Conservation (phyloP, 2,797 vertebrate genomes). For the Bovichtus diacanthus region DNA sequence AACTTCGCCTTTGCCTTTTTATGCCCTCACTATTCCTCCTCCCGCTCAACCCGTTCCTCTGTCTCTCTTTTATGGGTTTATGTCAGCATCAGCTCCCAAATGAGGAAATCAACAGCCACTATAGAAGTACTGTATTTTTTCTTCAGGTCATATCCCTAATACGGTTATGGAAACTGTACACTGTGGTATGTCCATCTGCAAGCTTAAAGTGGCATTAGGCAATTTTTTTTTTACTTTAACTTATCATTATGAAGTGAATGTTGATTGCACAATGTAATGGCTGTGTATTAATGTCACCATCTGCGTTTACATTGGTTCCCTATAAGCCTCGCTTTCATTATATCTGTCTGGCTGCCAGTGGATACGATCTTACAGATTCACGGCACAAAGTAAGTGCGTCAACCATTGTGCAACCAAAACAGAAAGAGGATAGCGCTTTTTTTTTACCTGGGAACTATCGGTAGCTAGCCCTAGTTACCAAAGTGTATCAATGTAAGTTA, state of each 20-base stretch:
- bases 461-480: background rate
- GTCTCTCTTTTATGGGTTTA: constrained; percentile 9
- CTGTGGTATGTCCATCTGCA: background rate
- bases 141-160: constrained; percentile 17
- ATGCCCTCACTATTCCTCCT: constrained; percentile 1
- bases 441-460: background rate
- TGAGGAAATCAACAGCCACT: constrained; percentile 27
- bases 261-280: background rate
- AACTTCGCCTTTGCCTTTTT: constrained; percentile 43
- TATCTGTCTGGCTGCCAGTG: no score
- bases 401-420: background rate
- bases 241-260: background rate
- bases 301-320: background rate
- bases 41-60: background rate
- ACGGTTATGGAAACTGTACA: background rate
- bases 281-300: background rate
- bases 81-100: constrained; percentile 33
- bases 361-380: no score
- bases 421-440: background rate
- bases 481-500: no score
- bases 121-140: background rate
- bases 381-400: no score
- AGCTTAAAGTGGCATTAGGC: no score
- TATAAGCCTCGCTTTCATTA: no score
- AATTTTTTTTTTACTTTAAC: background rate